Conservation (phyloP, 2,888 invertebrate genomes). For the Vesta saturnalis region DNA sequence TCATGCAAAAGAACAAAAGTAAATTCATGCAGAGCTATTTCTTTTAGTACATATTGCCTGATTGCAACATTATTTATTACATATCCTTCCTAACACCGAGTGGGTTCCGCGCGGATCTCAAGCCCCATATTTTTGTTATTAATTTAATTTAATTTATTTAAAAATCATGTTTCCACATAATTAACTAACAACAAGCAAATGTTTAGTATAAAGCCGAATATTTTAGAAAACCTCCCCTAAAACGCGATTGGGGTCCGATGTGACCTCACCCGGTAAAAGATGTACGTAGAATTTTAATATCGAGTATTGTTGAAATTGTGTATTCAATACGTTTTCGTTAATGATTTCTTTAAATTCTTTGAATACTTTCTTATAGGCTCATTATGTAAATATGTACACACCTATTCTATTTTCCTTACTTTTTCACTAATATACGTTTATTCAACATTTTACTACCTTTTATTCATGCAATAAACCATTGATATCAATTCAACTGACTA, state of each 20-base stretch:
- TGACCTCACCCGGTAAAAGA: background rate
- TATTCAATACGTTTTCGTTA: background rate
- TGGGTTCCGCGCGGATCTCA: background rate
- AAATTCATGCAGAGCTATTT: no score
- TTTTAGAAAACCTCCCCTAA: background rate
- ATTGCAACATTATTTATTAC: no score
- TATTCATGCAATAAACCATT: background rate
- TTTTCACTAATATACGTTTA: slow-evolving; percentile 3
- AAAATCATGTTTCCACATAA: background rate
- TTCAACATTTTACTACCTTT: background rate
- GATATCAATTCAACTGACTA: background rate
- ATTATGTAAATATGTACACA: background rate
- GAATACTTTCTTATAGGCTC: background rate
- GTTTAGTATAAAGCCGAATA: background rate
- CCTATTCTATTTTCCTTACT: background rate
- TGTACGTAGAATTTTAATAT: background rate
- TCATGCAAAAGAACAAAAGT: no score
- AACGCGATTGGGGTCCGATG: no score
- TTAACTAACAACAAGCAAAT: background rate
- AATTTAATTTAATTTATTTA: background rate
- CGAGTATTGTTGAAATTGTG: background rate
- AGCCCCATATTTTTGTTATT: background rate
- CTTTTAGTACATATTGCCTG: no score
- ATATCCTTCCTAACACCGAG: slow-evolving; percentile 1
- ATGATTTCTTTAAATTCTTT: background rate